These are phyloP conservation scores for Chiloscyllium punctatum DNA, from an alignment of 2,797 vertebrate genomes.

Conservation along the genomic window DNA sequence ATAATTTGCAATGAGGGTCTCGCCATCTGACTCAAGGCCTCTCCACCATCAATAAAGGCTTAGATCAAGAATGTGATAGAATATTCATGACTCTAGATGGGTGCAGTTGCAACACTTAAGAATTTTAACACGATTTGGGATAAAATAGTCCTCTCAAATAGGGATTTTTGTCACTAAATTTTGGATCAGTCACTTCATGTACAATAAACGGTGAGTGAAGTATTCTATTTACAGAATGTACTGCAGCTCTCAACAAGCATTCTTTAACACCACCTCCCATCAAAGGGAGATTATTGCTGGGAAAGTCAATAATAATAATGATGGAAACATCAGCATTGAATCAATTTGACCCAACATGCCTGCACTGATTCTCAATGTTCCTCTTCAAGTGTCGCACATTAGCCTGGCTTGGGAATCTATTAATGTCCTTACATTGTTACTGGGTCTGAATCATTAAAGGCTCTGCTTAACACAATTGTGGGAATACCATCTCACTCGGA, in stretches of 20 bases:
- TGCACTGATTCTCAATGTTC: not conserved
- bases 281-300: not conserved
- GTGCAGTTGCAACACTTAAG: not conserved
- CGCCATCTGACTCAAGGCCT: not conserved
- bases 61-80: not conserved
- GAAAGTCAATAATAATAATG: not conserved
- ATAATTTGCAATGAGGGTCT: not conserved
- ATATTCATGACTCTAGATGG: not conserved
- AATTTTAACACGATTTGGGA: not conserved
- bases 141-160: not conserved
- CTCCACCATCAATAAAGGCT: not conserved
- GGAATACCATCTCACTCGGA: not conserved
- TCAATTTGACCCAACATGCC: not conserved
- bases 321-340: not conserved
- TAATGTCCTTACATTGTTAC: not conserved
- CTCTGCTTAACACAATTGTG: not conserved
- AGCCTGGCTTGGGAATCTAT: not conserved
- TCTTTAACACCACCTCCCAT: not conserved
- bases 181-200: not conserved
- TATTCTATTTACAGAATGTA: not conserved
- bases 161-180: not conserved
- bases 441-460: not conserved
- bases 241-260: not conserved
- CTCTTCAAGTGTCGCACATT: not conserved
- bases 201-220: not conserved